phyloP scores from a whole-genome alignment of 2,113 vertebrate species.

The Casuarius casuarius region DNA sequence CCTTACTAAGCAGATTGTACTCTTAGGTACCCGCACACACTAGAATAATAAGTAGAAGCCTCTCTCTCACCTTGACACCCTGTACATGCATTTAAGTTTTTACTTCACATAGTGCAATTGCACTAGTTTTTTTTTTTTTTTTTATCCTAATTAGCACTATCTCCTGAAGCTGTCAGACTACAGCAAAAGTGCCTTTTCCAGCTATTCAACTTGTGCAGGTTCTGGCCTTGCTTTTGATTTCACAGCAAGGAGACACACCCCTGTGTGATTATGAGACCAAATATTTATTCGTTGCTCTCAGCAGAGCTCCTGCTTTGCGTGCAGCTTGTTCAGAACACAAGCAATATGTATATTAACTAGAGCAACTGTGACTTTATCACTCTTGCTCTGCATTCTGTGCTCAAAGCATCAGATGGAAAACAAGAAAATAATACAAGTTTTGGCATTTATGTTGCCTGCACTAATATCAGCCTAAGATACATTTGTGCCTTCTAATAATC shows the following conservation, averaged over 20 bases:
- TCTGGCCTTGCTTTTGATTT: not conserved
- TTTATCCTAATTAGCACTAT: not conserved
- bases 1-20: not conserved
- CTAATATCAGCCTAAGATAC: not conserved
- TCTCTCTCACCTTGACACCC: not conserved
- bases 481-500: not conserved
- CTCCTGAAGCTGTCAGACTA: not conserved
- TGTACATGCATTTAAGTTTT: not conserved
- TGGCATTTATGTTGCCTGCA: not conserved
- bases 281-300: no score
- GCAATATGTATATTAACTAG: accelerated
- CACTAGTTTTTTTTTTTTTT: not conserved
- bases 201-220: not conserved
- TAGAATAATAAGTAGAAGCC: not conserved
- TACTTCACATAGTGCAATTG: not conserved
- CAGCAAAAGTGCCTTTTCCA: not conserved
- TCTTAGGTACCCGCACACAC: not conserved
- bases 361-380: not conserved
- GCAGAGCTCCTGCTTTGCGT: not conserved
- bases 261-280: not conserved
- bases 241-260: not conserved
- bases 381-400: not conserved
- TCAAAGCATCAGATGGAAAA: not conserved
- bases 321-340: not conserved
- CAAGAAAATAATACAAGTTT: not conserved